Conservation (phyloP, 2,797 vertebrate genomes). For the Tapera naevia region DNA sequence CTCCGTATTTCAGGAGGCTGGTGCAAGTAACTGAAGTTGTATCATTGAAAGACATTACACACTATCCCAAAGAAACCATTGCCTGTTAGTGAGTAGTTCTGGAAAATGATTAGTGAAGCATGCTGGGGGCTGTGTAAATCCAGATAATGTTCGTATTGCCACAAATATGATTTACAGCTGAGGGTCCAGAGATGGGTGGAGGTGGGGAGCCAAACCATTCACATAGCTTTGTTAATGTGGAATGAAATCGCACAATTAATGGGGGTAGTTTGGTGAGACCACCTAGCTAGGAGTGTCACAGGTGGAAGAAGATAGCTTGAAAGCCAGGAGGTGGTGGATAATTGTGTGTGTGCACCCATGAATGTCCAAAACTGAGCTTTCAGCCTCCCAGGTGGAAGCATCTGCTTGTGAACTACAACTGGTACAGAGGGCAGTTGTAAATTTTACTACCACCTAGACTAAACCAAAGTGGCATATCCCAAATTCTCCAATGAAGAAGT, state of each 20-base stretch:
- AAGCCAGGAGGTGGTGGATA: background rate
- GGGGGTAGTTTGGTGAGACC: background rate
- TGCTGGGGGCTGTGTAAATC: background rate
- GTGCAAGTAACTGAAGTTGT: background rate
- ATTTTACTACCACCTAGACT: background rate
- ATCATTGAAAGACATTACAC: background rate
- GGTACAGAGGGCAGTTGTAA: rapidly evolving
- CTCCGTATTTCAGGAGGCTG: background rate
- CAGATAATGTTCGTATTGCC: rapidly evolving
- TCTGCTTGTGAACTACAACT: background rate
- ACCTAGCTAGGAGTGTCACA: background rate
- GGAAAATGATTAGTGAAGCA: background rate
- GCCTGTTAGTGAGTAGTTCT: background rate
- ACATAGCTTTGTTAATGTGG: background rate
- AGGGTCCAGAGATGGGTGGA: background rate
- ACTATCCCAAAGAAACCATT: background rate
- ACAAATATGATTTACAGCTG: background rate
- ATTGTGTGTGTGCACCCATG: rapidly evolving
- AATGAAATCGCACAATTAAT: background rate
- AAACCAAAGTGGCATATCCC: rapidly evolving
- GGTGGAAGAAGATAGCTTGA: background rate
- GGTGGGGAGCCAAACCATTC: background rate
- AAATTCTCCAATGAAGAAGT: background rate
- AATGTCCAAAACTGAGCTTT: background rate
- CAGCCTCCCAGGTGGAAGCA: background rate